Evolutionary conservation across 2,113 vertebrate species (phyloP).

Genomic region (Corythornis madagascariensis): DNA sequence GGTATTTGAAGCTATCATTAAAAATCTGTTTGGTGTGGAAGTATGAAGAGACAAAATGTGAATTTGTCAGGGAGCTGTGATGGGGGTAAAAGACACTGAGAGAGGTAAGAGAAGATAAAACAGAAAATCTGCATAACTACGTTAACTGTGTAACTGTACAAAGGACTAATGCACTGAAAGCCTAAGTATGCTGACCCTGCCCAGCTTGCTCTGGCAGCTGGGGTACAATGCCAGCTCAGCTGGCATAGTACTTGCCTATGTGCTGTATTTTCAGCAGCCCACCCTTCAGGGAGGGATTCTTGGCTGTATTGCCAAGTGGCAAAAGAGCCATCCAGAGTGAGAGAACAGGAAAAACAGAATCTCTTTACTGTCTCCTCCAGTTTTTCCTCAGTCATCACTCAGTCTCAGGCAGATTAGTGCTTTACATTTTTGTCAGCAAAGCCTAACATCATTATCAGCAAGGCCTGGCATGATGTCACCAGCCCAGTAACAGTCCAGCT

Average conservation of each 20-base stretch:
- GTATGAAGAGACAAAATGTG: neutral
- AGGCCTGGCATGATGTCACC: neutral
- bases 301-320: accelerated
- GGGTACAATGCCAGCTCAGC: neutral
- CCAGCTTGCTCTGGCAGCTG: neutral
- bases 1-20: neutral
- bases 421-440: neutral
- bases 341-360: neutral
- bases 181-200: neutral
- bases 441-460: neutral
- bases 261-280: neutral
- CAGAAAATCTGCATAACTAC: neutral
- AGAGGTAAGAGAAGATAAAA: neutral
- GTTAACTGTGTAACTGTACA: neutral
- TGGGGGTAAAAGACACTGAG: neutral
- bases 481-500: neutral
- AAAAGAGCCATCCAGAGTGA: neutral
- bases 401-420: neutral
- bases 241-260: neutral
- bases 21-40: neutral
- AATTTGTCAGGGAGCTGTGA: neutral
- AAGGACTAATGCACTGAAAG: neutral
- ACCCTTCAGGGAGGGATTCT: neutral
- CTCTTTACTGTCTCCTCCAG: neutral
- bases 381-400: neutral